phyloP scores from a whole-genome alignment of 2,888 invertebrate genomes.

The Phyto melanocephala region DNA sequence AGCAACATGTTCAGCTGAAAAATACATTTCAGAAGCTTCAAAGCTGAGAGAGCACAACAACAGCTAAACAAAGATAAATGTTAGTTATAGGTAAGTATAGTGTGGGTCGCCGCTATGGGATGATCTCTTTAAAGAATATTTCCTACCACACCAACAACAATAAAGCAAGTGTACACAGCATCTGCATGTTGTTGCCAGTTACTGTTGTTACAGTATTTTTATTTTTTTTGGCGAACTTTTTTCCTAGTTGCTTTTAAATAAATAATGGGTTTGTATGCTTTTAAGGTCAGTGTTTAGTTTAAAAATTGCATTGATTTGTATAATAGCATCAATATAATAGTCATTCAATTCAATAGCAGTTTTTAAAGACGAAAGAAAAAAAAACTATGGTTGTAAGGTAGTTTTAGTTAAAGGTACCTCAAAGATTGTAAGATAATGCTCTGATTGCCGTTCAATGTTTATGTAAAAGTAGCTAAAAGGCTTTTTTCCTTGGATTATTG shows the following conservation, averaged over 20 bases:
- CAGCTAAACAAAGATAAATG: slow-evolving; percentile 40
- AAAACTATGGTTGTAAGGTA: not conserved
- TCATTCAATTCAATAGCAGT: slow-evolving; percentile 27
- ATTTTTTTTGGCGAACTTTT: not conserved
- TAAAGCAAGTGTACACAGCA: slow-evolving; percentile 50
- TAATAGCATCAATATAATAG: slow-evolving; percentile 59
- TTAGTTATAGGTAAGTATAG: slow-evolving; percentile 5
- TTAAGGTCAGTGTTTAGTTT: slow-evolving; percentile 64
- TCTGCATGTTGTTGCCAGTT: not conserved
- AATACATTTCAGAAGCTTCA: slow-evolving; percentile 54
- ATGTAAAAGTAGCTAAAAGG: slow-evolving; percentile 55
- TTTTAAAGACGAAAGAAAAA: not conserved
- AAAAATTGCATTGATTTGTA: slow-evolving; percentile 65
- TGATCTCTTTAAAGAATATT: slow-evolving; percentile 46
- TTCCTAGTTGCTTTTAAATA: slow-evolving; percentile 53
- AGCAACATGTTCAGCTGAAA: slow-evolving; percentile 33
- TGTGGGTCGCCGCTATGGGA: not conserved
- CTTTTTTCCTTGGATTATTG: slow-evolving; percentile 34
- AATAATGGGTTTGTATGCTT: slow-evolving; percentile 61
- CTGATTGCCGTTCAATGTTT: slow-evolving; percentile 41
- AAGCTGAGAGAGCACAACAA: slow-evolving; percentile 8
- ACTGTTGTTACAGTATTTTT: slow-evolving; percentile 27
- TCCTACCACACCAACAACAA: slow-evolving; percentile 17
- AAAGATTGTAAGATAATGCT: slow-evolving; percentile 15
- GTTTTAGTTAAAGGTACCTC: not conserved